A percentile compares a stretch with the other conserved stretches of the same genome.
Evolutionary conservation across 2,113 vertebrate genomes (phyloP).

Genomic region (Anguilla rostrata): DNA sequence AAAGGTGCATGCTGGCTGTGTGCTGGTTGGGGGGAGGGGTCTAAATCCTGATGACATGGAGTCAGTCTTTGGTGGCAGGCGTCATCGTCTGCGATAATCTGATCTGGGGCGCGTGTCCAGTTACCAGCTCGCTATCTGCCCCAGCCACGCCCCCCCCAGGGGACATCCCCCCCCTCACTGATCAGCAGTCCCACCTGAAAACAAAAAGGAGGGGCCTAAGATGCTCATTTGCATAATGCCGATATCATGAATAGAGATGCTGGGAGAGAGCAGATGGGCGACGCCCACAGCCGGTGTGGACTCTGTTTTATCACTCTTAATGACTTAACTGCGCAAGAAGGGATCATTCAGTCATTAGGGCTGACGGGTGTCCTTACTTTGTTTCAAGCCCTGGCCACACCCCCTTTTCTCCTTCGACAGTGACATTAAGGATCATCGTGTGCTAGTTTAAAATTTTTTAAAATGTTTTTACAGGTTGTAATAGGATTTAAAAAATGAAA

Average conservation of each 20-base stretch:
- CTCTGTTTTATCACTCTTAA: background rate
- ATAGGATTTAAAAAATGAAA: no score
- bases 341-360: background rate
- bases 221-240: background rate
- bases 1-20: background rate
- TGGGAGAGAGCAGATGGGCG: background rate
- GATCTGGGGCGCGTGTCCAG: background rate
- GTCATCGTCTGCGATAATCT: background rate
- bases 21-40: background rate
- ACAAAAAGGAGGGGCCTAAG: background rate
- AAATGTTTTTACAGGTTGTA: background rate
- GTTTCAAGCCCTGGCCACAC: background rate
- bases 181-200: background rate
- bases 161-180: background rate
- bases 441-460: background rate
- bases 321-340: background rate
- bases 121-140: background rate
- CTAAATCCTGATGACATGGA: background rate
- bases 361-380: background rate
- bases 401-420: background rate
- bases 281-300: background rate
- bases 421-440: background rate
- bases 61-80: background rate
- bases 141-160: background rate
- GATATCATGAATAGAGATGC: background rate